A percentile compares a stretch with the other conserved stretches of the same genome.
phyloP scores from a whole-genome alignment of 2,888 invertebrate genomes.

The Pelosia muscerda region DNA sequence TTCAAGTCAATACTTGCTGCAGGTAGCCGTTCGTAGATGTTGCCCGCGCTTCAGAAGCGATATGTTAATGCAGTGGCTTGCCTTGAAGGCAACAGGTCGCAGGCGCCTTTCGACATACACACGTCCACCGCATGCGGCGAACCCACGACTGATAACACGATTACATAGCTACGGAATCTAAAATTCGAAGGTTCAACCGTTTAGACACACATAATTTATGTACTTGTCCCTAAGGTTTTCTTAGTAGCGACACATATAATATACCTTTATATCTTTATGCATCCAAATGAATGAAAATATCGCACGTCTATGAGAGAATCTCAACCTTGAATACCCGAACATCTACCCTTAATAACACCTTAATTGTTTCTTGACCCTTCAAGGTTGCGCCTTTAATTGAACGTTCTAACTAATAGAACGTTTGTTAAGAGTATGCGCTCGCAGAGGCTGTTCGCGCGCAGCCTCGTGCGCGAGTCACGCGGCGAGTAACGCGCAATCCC shows the following conservation, averaged over 20 bases:
- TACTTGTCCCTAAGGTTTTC: too few relatives aligned
- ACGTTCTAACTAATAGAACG: conserved; percentile 5
- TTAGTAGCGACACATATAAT: neutral
- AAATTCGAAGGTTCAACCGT: neutral
- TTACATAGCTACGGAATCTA: neutral
- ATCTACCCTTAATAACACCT: neutral
- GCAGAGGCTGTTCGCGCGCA: neutral
- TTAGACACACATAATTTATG: too few relatives aligned
- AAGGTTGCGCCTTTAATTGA: neutral
- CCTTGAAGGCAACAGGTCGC: conserved; percentile 45
- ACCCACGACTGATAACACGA: conserved; percentile 3
- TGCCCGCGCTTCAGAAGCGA: conserved; percentile 18
- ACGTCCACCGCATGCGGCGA: conserved; percentile 16
- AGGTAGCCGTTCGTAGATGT: conserved; percentile 6
- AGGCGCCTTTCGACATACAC: conserved; percentile 17
- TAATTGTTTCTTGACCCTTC: conserved; percentile 1
- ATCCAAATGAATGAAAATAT: neutral
- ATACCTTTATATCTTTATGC: too few relatives aligned
- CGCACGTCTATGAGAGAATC: neutral
- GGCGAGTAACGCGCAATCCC: conserved; percentile 18
- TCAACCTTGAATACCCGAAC: neutral
- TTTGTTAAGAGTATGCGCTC: conserved; percentile 8
- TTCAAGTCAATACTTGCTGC: conserved; percentile 4
- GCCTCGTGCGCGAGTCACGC: conserved; percentile 22
- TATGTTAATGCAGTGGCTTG: conserved; percentile 52